Percentiles rank a stretch among this genome's conserved stretches.
Conservation (phyloP, 2,113 vertebrate genomes). For the Phoxinus phoxinus region DNA sequence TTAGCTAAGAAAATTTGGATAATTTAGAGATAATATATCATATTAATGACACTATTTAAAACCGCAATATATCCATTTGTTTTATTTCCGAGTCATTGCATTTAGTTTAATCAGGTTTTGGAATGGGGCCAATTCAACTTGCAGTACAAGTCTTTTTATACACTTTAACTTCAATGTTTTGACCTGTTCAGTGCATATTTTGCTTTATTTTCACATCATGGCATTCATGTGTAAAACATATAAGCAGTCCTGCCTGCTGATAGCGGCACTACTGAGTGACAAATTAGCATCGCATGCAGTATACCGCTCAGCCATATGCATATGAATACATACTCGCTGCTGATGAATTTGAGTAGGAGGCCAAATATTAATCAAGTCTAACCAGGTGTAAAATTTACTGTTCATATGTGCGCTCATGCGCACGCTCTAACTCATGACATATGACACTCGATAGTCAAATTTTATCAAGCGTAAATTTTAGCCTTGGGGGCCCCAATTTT, state of each 20-base stretch:
- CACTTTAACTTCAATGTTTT: neutral
- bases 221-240: neutral
- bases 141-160: neutral
- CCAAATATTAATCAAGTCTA: slow-evolving; percentile 43
- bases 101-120: no score
- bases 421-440: slow-evolving; percentile 31
- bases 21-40: no score
- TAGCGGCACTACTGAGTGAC: neutral
- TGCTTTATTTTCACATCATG: neutral
- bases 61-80: no score
- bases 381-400: slow-evolving; percentile 44
- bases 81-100: no score
- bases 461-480: slow-evolving; percentile 44
- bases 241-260: neutral
- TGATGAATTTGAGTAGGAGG: slow-evolving; percentile 29
- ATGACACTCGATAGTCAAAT: slow-evolving; percentile 23
- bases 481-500: slow-evolving; percentile 15
- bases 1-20: no score
- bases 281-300: neutral
- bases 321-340: neutral
- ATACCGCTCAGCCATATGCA: neutral
- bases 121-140: no score
- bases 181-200: neutral
- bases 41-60: no score
- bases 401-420: slow-evolving; percentile 41